These are phyloP conservation scores for Adoxophyes honmai DNA, from an alignment of 1,140 invertebrate species.

Conservation along the genomic window DNA sequence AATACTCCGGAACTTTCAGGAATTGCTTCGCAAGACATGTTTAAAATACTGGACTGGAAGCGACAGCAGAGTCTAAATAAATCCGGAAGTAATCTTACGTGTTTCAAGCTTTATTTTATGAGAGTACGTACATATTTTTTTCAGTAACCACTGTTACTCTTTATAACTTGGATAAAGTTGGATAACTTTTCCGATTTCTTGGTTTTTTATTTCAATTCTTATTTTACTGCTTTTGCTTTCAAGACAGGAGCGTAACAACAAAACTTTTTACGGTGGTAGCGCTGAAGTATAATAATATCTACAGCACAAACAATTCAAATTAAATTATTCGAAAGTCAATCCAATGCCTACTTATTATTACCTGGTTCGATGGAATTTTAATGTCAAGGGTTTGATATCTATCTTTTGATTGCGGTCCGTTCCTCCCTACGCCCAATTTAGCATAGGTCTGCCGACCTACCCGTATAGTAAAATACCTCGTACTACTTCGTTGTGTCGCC, in stretches of 20 bases:
- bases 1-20: too few species aligned
- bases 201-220: conserved; percentile 1
- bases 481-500: too few species aligned
- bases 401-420: neutral
- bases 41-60: too few species aligned
- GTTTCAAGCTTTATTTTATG: too few species aligned
- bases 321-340: neutral
- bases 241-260: neutral
- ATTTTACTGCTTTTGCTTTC: neutral
- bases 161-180: neutral
- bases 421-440: neutral
- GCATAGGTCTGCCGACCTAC: neutral
- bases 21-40: too few species aligned
- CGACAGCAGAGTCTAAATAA: too few species aligned
- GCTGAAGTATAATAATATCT: neutral
- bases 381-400: neutral
- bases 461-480: neutral
- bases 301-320: neutral
- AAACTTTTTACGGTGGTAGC: neutral
- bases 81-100: too few species aligned
- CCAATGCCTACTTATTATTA: neutral
- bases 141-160: neutral
- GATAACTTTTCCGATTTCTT: conserved; percentile 8
- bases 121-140: too few species aligned
- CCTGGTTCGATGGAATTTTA: neutral